These are phyloP conservation scores for Urocynchramus pylzowi DNA, from an alignment of 2,113 vertebrate species.

Conservation along the genomic window DNA sequence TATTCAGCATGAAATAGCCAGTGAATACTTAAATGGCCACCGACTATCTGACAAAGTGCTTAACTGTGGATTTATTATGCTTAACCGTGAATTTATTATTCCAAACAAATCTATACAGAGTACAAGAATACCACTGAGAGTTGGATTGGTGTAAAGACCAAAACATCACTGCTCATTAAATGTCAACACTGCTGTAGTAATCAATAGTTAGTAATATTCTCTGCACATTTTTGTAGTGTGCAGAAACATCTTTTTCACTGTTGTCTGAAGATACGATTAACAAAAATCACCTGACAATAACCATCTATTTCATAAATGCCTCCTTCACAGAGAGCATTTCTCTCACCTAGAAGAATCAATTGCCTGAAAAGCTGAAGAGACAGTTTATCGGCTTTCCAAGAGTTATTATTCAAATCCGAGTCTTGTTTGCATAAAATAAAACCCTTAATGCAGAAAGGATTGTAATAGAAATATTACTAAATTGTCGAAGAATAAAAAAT, in stretches of 20 bases:
- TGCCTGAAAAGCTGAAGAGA: neutral
- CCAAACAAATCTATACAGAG: neutral
- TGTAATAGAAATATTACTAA: neutral
- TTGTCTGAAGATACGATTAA: neutral
- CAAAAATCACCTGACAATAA: neutral
- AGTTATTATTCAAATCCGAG: neutral
- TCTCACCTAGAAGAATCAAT: neutral
- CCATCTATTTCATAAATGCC: neutral
- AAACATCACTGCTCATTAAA: neutral
- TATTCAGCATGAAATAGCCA: neutral
- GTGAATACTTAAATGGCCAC: neutral
- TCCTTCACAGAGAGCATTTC: neutral
- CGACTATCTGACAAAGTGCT: neutral
- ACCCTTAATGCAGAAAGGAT: neutral
- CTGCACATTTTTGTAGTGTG: neutral
- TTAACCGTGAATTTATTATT: neutral
- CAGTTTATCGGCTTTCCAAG: neutral
- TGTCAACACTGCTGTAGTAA: neutral
- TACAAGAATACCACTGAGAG: neutral
- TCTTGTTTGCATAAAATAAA: neutral
- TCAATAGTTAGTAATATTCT: neutral
- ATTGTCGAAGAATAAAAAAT: neutral
- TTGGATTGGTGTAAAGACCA: neutral
- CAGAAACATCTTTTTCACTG: neutral
- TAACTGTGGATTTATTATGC: neutral